phyloP scores from a whole-genome alignment of 2,888 invertebrate genomes.

The Nymphalis c-album region DNA sequence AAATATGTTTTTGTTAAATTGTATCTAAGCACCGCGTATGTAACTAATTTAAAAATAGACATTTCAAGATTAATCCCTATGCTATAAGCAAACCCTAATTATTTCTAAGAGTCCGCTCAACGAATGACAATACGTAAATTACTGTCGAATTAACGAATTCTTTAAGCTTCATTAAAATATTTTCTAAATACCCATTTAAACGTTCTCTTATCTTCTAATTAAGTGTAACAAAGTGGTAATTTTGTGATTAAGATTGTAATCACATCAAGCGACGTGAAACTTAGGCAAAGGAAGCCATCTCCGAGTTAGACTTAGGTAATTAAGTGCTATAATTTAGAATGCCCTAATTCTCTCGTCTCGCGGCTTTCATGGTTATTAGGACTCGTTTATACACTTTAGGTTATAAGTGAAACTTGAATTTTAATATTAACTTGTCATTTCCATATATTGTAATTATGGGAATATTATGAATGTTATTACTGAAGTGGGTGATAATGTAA shows the following conservation, averaged over 20 bases:
- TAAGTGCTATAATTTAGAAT: conserved; percentile 3
- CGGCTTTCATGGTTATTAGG: background rate
- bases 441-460: background rate
- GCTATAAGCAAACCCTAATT: too few species aligned
- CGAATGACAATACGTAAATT: background rate
- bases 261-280: conserved; percentile 4
- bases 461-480: too few species aligned
- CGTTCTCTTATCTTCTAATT: conserved; percentile 3
- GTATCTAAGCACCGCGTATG: too few species aligned
- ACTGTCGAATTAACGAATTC: background rate
- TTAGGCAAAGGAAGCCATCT: conserved; percentile 7
- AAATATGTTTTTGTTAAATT: too few species aligned
- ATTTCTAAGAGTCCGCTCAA: too few species aligned
- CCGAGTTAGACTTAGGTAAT: conserved; percentile 11
- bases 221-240: background rate
- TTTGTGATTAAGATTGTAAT: conserved; percentile 6
- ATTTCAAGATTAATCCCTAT: too few species aligned
- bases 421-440: background rate
- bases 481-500: too few species aligned
- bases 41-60: too few species aligned
- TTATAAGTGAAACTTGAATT: background rate
- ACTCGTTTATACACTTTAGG: background rate
- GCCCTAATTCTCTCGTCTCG: conserved; percentile 4
- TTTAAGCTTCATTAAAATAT: background rate
- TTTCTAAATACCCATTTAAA: background rate